Base-by-base conservation (phyloP, 2,797 vertebrate species). In the Corythornis leucogaster region DNA sequence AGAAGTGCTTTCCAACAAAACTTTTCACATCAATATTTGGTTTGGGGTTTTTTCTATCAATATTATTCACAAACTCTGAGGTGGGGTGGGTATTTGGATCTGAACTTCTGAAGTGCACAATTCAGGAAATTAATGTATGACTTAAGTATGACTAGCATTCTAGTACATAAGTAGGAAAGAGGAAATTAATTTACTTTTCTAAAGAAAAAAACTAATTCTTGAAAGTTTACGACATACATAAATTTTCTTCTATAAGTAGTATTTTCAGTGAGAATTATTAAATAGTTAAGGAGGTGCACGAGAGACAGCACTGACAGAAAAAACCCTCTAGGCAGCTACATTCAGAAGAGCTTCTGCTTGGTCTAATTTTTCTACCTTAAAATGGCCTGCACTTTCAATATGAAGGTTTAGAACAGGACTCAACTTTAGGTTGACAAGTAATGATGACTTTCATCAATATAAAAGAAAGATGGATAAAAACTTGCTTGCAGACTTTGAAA, bases 381-480 rank as follows among this genome's bases (percentile, higher is more conserved):
- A 77, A 67, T 9, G 24, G 6, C 24, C 42, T 62, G 22, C 7
- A 58, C 40, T 58, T 21, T 74, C 55, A 92, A 30, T 7, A 38
- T 22, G 16, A 62, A 12, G 22, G 9, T 68, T 91, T 69, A 67
- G 61, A 62, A 42, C 7, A 89, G 28, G 85, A 55, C 19, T 73
- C 33, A 9, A 10, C 40, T 92, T 92, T 69, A 69, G 42, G 38
- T 45, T 92, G n/a, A 71, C 30, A 77, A 50, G 73, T 42, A 82
- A 84, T 7, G 8, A 83, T 8, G 10, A 24, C 43, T 80, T 85
- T 64, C 48, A 67, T 90, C 50, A 77, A 90, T 93, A 90, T 18
- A 82, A 75, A 82, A 84, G 48, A 78, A 94, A 93, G 92, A 67
- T 14, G 2, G 58, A 86, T 78, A 73, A 90, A 91, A 79, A 48